Evolutionary conservation across 2,797 vertebrate species (phyloP), one percentile per base, ranked within the genome.

Genomic region (Molossus alvarezi): DNA sequence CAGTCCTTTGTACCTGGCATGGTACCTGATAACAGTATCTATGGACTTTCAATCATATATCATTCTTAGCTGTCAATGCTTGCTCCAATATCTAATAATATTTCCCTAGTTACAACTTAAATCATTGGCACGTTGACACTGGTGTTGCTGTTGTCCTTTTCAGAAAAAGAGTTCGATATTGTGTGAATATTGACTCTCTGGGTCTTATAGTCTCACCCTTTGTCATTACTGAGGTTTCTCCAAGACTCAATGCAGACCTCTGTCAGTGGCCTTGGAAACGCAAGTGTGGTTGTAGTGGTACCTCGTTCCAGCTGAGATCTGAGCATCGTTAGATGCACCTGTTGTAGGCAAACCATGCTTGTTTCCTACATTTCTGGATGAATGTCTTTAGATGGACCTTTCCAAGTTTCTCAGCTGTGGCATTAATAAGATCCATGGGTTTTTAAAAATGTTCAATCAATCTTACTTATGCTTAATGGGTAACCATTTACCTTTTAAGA

Each of bases 401-500:
- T 90, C 51, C 20, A 51, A 21, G 23, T 76, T 79, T 72, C 45
- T 83, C 23, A 73, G 10, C 7, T 58, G 5, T 73, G 25, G 14
- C 25, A 75, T 90, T 93, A 65, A 85, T 53, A 92, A 84, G 57
- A 64, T 88, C 11, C 81, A 1, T 45, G 12, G 21, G 3, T 51
- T 81, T 88, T 86, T 57, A 29, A 51, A 57, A 87, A 76, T 82
- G 25, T 71, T 67, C 81, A 67, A 64, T 65, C 27, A 82, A 23
- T 94, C 57, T 15, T 75, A 51, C 71, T 95, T 90, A 25, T 88
- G 58, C 14, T 90, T 95, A 88, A 65, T 62, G 65, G 37, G n/a
- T 75, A 95, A 62, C 29, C 53, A 85, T 83, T 91, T 94, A 67
- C 12, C 10, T 88, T 85, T 79, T 62, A 79, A 95, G 25, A 79